Base-by-base conservation (phyloP, 2,113 vertebrate genomes). In the Andinoacara biseriatus region DNA sequence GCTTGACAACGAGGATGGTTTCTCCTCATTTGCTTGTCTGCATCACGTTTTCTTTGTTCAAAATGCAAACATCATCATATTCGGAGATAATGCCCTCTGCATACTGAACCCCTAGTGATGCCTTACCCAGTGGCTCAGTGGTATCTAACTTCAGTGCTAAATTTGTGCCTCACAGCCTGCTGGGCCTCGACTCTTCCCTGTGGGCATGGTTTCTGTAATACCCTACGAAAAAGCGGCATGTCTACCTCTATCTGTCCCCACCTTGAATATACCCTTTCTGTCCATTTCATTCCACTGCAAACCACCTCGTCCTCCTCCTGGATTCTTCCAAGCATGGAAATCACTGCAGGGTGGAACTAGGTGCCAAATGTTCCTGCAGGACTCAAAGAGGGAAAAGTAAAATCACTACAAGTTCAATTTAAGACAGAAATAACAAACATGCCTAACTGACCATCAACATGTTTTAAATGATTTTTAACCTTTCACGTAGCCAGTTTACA, bases 351-450 rank as follows among this genome's bases (percentile, higher is more conserved):
- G 61, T 52, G 33, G 52, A 7, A 74, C 62, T 22, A 14, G 58
- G 49, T 67, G 81, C 63, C 78, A 85, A 87, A 80, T 80, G 81
- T 24, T 74, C 75, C 80, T 77, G 63, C 43, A 57, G 80, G 69
- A 60, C 35, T 61, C 5, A 62, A 69, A 74, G 43, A 65, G 49
- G 14, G 29, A 58, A 58, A 60, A 65, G 62, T 26, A 22, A 76
- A 67, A 76, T 76, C 5, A 26, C 24, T 78, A 46, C 7, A 0
- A 24, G 57, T 62, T 65, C 3, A 63, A 56, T 65, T 79, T 54
- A 57, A 58, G 67, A 43, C 3, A 62, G 22, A 52, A 63, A 57
- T 72, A 7, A 1, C 67, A 72, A 40, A 56, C 7, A 22, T 24
- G 31, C 13, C 20, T 56, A n/a, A 24, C 24, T 75, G 24, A 43